Base-by-base conservation (phyloP, 2,113 vertebrate species). In the Empidonax traillii region DNA sequence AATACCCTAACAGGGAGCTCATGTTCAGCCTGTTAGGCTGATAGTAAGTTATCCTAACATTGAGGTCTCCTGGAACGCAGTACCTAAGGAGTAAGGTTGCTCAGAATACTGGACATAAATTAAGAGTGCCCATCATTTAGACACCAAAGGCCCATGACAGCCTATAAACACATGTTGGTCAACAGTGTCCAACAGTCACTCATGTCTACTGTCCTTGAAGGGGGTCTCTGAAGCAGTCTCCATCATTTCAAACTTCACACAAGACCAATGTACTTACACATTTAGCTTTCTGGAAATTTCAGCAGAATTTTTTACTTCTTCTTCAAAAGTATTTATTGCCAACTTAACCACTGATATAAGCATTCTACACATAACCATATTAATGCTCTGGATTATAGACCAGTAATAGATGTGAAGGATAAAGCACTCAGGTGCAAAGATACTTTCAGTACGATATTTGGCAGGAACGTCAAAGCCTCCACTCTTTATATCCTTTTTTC, bases 131-230 rank as follows among this genome's bases (percentile, higher is more conserved):
- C 18, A 17, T 39, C 55, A 77, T 23, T 56, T 31, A 35, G 55
- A 41, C 3, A 72, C 10, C 41, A 69, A 12, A 1, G 2, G 21
- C 24, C 15, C 33, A 49, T 13, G 31, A 41, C 19, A 3, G n/a
- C 35, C n/a, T 6, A 43, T 6, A 55, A 69, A 33, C 5, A 23
- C 8, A 25, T 6, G 1, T 2, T 76, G 10, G 41, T 28, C 37
- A 44, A 49, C 4, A 33, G 2, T 3, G 11, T 37, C 39, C 73
- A 73, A 69, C 8, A 25, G 18, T 39, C 80, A 91, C 10, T 35
- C 16, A 12, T 0, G 0, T 4, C 17, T 28, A 23, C 10, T 5
- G 2, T 8, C 28, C 30, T 47, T 65, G 37, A 24, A 89, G 39
- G 39, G 4, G 8, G 2, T 35, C 86, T 59, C 13, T 63, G 28